Evolutionary conservation across 2,888 invertebrate species (phyloP), one percentile per base, ranked within the genome.

Genomic region (Cactoblastis cactorum): DNA sequence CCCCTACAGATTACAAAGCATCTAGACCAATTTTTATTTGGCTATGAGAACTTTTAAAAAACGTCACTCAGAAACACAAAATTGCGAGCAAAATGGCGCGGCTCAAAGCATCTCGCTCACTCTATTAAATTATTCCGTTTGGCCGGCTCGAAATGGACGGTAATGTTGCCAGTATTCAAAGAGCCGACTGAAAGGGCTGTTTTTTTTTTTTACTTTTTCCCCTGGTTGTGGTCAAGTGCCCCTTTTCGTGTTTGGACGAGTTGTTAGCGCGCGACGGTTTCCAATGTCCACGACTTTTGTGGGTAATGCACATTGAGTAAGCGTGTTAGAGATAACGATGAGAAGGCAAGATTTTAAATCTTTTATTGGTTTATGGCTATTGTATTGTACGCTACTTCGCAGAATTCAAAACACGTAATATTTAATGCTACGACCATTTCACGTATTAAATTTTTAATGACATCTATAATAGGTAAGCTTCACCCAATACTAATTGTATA

Each of bases 101-200:
- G 66, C 65, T 72, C 69, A 74, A 78, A 77, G 74, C 69, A 69
- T 71, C 37, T 69, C 71, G 71, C 77, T 69, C 71, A 71, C 77
- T 82, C 80, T 83, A 83, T 84, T 84, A 83, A 84, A 84, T 84
- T 83, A 83, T 84, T 84, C 82, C 83, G 74, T 77, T 71, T 79
- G 71, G 78, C 52, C 74, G 77, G 67, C 60, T 76, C 76, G 74
- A 80, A 81, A 80, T 81, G 81, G 69, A 62, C 63, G 62, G 73
- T 79, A 81, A 83, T 82, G 83, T 83, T 74, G 73, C 79, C 63
- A 72, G 77, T 69, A 65, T 70, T 80, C 70, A 74, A 77, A 76
- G 72, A 72, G 63, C 56, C 53, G 12, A 57, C 60, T 62, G 64
- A 61, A 72, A 69, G 62, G 69, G 67, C 63, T 65, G 58, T 69